phyloP scores from a whole-genome alignment of 2,888 invertebrate genomes.

The Agrochola litura region DNA sequence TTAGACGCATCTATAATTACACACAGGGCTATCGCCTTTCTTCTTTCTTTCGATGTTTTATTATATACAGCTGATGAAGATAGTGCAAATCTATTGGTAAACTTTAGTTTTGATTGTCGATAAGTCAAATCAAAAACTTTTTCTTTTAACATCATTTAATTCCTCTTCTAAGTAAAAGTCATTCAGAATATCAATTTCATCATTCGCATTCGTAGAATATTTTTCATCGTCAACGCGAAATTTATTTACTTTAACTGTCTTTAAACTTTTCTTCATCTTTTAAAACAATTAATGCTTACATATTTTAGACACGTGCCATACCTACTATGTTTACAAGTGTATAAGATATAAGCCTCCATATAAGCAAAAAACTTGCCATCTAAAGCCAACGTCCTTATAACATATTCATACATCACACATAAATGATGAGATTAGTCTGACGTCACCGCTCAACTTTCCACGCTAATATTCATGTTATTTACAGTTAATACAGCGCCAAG shows the following conservation, averaged over 20 bases:
- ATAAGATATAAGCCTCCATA: not conserved
- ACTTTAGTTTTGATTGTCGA: not conserved
- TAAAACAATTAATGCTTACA: not conserved
- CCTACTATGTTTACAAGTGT: slow-evolving; percentile 7
- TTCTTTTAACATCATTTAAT: not conserved
- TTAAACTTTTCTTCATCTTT: not conserved
- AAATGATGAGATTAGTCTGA: slow-evolving; percentile 72
- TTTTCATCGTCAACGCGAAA: not conserved
- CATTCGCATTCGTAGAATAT: not conserved
- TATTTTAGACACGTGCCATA: not conserved
- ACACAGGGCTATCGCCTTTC: slow-evolving; percentile 52
- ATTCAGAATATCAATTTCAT: not conserved
- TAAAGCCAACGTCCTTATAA: slow-evolving; percentile 69
- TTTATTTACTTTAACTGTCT: not conserved
- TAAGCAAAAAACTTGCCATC: slow-evolving; percentile 18
- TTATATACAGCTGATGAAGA: slow-evolving; percentile 13
- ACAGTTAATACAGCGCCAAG: slow-evolving; percentile 54
- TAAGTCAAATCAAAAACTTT: not conserved
- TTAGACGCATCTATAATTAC: slow-evolving; percentile 61
- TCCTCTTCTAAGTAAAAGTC: not conserved
- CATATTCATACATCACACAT: slow-evolving; percentile 72
- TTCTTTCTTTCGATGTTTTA: slow-evolving; percentile 51
- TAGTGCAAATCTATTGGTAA: not conserved
- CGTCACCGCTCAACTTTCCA: slow-evolving; percentile 74
- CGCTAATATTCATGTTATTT: slow-evolving; percentile 68